Evolutionary conservation across 1,140 invertebrate genomes (phyloP), one percentile per base, ranked within the genome.

Genomic region (Agrypnia vestita): DNA sequence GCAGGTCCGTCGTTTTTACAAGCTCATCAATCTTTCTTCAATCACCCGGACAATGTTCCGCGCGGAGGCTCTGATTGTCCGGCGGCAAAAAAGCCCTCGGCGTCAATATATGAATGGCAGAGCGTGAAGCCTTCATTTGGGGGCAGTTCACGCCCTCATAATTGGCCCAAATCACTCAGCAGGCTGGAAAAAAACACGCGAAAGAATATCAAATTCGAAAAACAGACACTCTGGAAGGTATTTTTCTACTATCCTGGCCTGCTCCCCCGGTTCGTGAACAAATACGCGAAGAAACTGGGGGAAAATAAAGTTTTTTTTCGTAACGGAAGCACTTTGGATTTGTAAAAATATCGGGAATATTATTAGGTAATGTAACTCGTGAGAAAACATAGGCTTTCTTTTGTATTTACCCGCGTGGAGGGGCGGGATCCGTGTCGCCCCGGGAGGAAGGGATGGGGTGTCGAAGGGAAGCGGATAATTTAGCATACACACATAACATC

Each of bases 91-190:
- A 59, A 64, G 3, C 10, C 61, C 21, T 25, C 61, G 8, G 9
- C 55, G 55, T 59, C 61, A 64, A 64, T 64, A 64, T 25, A 35
- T 64, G 61, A 43, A 64, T 43, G n/a, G n/a, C n/a, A n/a, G n/a
- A n/a, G n/a, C n/a, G n/a, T n/a, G 61, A 64, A 43, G 35, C 13
- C 25, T 64, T 43, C 25, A 64, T 64, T 64, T 59, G 11, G 10
- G 25, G 35, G 35, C 19, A 6, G 61, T 12, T 64, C 61, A 51
- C 61, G 61, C 61, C 61, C 61, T 43, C 61, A 0, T 64, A 64
- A 64, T 64, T 64, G 35, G 19, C 13, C 35, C 61, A 21, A 64
- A 64, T 64, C n/a, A 64, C 19, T 64, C 61, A 35, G 35, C 19
- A 64, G 19, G 19, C 35, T 35, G 35, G 25, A 35, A 35, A 35